These are phyloP conservation scores for Aldrovandia affinis DNA, from an alignment of 2,797 vertebrate genomes.

Conservation along the genomic window DNA sequence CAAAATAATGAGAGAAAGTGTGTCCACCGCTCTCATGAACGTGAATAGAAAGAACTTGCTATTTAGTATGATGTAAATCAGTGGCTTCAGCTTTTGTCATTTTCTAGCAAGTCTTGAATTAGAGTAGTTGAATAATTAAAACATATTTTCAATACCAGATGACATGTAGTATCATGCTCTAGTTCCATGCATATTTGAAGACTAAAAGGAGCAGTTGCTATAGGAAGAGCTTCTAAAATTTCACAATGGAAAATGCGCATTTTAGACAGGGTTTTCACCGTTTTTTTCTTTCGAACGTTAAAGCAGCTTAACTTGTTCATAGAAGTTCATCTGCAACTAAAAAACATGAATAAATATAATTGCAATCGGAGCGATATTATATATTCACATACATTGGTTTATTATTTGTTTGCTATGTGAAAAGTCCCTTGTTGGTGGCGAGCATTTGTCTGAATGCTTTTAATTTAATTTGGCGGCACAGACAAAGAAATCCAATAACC, in stretches of 20 bases:
- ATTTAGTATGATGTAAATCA: no score
- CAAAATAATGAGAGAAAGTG: no score
- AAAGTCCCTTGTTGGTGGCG: slow-evolving; percentile 27
- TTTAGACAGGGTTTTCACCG: background rate
- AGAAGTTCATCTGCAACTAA: background rate
- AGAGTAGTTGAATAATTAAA: no score
- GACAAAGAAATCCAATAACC: slow-evolving; percentile 54
- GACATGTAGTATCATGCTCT: no score
- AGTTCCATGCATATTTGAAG: no score
- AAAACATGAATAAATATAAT: background rate
- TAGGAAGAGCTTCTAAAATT: no score
- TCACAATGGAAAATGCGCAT: background rate
- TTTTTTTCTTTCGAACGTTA: background rate
- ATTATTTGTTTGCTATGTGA: background rate
- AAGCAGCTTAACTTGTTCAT: background rate
- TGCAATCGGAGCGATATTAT: background rate
- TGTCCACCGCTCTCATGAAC: no score
- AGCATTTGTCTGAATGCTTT: slow-evolving; percentile 57
- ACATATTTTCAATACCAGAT: no score
- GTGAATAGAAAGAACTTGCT: no score
- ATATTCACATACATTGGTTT: background rate
- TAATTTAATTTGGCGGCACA: slow-evolving; percentile 50
- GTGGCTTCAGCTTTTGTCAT: no score
- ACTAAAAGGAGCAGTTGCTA: no score
- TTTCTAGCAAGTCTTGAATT: no score